These are phyloP conservation scores for Harpalus rufipes DNA, from an alignment of 2,888 invertebrate genomes.

Conservation along the genomic window DNA sequence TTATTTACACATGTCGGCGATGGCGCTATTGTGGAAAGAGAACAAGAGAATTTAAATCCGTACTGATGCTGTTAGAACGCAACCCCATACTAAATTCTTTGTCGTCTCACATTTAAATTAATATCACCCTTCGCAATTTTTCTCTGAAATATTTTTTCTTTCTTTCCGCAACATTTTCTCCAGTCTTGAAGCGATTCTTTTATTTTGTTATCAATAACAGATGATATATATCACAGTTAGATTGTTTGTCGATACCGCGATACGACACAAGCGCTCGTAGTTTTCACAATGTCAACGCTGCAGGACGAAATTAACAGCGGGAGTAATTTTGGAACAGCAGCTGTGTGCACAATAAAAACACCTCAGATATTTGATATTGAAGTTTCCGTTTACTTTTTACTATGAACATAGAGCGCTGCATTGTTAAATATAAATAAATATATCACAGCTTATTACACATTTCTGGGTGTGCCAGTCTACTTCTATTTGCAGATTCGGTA, in stretches of 20 bases:
- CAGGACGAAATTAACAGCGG: not conserved
- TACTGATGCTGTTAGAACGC: too few species aligned
- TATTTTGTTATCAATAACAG: not conserved
- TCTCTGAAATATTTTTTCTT: not conserved
- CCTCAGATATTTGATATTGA: not conserved
- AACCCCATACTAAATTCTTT: too few species aligned
- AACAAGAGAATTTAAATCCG: too few species aligned
- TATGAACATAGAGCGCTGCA: not conserved
- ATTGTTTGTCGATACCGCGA: not conserved
- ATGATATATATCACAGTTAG: not conserved
- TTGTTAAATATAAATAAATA: too few species aligned
- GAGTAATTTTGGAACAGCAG: slow-evolving; percentile 1
- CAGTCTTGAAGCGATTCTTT: not conserved
- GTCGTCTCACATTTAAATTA: too few species aligned
- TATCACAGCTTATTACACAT: too few species aligned
- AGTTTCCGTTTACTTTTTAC: not conserved
- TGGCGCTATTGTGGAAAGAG: too few species aligned
- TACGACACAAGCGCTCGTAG: not conserved
- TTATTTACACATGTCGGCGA: too few species aligned
- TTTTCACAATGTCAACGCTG: not conserved
- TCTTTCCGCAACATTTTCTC: not conserved
- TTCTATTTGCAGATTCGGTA: too few species aligned
- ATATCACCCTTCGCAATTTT: too few species aligned
- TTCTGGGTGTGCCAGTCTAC: too few species aligned
- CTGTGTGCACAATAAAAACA: not conserved